Evolutionary conservation across 2,888 invertebrate genomes (phyloP).

Genomic region (Ypsolopha scabrella): DNA sequence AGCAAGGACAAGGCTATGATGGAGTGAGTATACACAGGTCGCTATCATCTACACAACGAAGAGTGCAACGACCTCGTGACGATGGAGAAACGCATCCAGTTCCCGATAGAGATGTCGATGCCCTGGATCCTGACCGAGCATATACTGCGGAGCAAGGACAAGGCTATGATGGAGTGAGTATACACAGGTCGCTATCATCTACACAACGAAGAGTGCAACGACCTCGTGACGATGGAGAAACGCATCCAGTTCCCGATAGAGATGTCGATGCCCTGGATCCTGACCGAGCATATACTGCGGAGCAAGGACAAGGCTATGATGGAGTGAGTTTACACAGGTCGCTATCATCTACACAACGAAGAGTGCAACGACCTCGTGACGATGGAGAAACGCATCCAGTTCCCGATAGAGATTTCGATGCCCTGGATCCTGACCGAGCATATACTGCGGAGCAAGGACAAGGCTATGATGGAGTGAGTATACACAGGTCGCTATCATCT

Average conservation of each 20-base stretch:
- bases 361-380: constrained; percentile 94
- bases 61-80: constrained; percentile 94
- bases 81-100: constrained; percentile 96
- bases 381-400: constrained; percentile 96
- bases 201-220: too few relatives aligned
- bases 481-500: too few relatives aligned
- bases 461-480: constrained; percentile 97
- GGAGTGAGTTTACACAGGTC: constrained; percentile 81
- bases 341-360: too few relatives aligned
- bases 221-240: constrained; percentile 94
- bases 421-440: constrained; percentile 99
- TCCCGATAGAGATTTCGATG: constrained; percentile 99
- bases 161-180: constrained; percentile 97
- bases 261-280: constrained; percentile 99
- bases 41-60: constrained; percentile 49
- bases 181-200: too few relatives aligned
- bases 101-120: constrained; percentile 99
- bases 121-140: constrained; percentile 99
- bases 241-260: constrained; percentile 98
- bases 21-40: constrained; percentile 77
- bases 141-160: constrained; percentile 94
- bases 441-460: constrained; percentile 94
- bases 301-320: constrained; percentile 98
- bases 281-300: constrained; percentile 96
- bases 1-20: constrained; percentile 98